Conservation (phyloP, 2,888 invertebrate genomes). For the Drosophila tanythrix region DNA sequence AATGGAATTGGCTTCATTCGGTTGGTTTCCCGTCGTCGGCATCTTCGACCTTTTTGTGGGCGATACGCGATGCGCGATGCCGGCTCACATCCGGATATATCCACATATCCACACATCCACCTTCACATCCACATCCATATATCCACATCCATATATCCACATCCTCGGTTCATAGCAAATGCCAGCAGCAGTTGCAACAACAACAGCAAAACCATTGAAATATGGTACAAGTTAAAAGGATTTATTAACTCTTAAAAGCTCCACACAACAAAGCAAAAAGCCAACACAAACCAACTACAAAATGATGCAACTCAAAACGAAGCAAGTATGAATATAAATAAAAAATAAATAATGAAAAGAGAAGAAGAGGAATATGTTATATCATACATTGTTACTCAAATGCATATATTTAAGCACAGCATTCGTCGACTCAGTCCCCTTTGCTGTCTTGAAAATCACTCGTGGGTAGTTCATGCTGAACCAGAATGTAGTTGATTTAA, state of each 20-base stretch:
- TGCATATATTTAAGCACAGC: not conserved
- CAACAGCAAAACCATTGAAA: constrained; percentile 64
- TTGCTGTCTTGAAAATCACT: not conserved
- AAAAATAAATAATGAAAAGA: constrained; percentile 17
- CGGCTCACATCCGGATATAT: constrained; percentile 21
- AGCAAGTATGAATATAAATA: constrained; percentile 28
- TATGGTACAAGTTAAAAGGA: constrained; percentile 80
- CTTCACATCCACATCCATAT: constrained; percentile 52
- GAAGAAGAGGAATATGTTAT: constrained; percentile 18
- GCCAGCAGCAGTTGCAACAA: constrained; percentile 40
- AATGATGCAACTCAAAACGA: constrained; percentile 24
- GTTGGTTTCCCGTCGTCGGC: constrained; percentile 42
- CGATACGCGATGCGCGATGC: constrained; percentile 23
- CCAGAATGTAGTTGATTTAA: not conserved
- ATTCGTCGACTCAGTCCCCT: not conserved
- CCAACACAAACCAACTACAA: constrained; percentile 42
- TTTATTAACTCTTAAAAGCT: constrained; percentile 80
- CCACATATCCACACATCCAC: constrained; percentile 52
- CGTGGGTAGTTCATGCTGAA: not conserved
- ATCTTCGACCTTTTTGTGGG: constrained; percentile 43
- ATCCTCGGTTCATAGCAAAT: constrained; percentile 53
- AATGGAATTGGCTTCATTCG: constrained; percentile 73
- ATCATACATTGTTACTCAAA: constrained; percentile 35
- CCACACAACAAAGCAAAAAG: constrained; percentile 69
- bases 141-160: constrained; percentile 54